Evolutionary conservation across 2,113 vertebrate genomes (phyloP), one percentile per base, ranked within the genome.

Genomic region (Prionailurus bengalensis): DNA sequence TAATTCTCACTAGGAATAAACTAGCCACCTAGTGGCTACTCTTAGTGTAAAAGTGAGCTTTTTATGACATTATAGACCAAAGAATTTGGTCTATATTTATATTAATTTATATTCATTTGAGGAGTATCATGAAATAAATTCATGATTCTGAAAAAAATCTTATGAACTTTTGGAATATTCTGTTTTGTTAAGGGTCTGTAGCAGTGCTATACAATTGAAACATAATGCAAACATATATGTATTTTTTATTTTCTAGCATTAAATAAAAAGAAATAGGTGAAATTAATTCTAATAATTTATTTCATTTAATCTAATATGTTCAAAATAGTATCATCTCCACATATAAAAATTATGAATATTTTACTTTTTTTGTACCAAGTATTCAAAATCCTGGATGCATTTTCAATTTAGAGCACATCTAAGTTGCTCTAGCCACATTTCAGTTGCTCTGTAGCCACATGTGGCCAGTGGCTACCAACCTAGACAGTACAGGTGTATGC

Each of bases 51-150:
- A 97, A 97, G 68, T 98, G 92, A 97, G 91, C 61, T 94, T 89
- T 97, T 97, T 92, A 97, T 98, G 45, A 92, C 84, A 95, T 94
- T 83, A 31, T 39, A 42, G 83, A 13, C 27, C 51, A 91, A 83
- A 71, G 95, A 91, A 98, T 45, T 45, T 45, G 45, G 45, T 45
- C 45, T 45, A 45, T 45, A 45, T 45, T 45, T 45, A 45, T 45
- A 45, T 45, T 45, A 45, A 45, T 95, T 88, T 95, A 53, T 92
- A 96, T 90, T 86, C 51, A 87, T 95, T 97, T 96, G 42, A 93
- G 76, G 80, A 91, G 87, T 93, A 94, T 96, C 91, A 79, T 91
- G 82, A 97, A 97, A 95, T 96, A 97, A n/a, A 93, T 82, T 83
- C 48, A 58, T 86, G 14, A 36, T 78, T 97, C 91, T 94, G 27